A percentile compares a stretch with the other conserved stretches of the same genome.
Conservation (phyloP, 2,113 vertebrate genomes). For the Gopherus flavomarginatus region DNA sequence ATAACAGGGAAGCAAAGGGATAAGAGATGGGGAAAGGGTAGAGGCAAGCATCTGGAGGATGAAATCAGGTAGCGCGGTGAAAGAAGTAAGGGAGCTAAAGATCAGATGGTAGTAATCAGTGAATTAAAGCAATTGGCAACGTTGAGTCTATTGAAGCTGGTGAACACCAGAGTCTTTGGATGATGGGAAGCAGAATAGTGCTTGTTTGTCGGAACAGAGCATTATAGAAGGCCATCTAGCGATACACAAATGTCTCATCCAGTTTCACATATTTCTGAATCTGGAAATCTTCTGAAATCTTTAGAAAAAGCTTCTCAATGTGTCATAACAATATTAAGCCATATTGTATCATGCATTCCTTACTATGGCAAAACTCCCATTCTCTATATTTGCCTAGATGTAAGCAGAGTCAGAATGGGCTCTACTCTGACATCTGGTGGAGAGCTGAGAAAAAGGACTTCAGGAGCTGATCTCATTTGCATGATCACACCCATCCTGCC, state of each 20-base stretch:
- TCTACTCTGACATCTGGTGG: no score
- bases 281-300: not conserved
- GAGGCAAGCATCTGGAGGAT: not conserved
- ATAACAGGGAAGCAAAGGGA: not conserved
- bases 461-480: no score
- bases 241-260: not conserved
- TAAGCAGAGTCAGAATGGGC: no score
- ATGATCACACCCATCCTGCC: no score
- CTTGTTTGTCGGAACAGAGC: not conserved
- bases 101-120: not conserved
- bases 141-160: not conserved
- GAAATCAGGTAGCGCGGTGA: not conserved
- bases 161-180: not conserved
- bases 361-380: not conserved
- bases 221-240: not conserved
- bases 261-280: not conserved
- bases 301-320: not conserved
- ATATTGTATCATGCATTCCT: not conserved
- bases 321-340: accelerated
- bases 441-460: no score
- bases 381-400: not conserved
- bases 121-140: not conserved
- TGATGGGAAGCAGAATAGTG: not conserved
- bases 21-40: not conserved
- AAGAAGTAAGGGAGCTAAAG: not conserved